Percentiles rank a stretch among this genome's conserved stretches.
Conservation (phyloP, 2,797 vertebrate genomes). For the Diglossa cyanea region DNA sequence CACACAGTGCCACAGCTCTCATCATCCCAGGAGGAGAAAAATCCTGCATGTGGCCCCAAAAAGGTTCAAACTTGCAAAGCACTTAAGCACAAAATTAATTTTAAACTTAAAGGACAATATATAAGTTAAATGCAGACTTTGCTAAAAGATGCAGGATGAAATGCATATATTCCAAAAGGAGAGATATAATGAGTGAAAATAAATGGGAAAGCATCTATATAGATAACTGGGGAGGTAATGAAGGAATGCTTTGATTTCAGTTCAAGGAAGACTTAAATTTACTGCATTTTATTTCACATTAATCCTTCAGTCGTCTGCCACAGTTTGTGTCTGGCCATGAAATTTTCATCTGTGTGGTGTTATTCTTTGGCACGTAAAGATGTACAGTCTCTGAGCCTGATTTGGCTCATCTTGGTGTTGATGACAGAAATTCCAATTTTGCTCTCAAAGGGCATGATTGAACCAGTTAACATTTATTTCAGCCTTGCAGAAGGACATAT, state of each 20-base stretch:
- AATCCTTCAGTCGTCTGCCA: not conserved
- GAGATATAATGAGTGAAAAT: not conserved
- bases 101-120: not conserved
- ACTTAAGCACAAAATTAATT: not conserved
- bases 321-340: not conserved
- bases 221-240: not conserved
- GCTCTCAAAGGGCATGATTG: not conserved
- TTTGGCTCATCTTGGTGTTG: not conserved
- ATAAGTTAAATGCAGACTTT: not conserved
- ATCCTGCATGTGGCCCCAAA: not conserved
- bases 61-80: not conserved
- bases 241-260: not conserved
- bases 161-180: not conserved
- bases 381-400: not conserved
- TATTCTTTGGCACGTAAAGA: not conserved
- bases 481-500: not conserved
- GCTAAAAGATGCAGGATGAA: not conserved
- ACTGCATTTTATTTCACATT: not conserved
- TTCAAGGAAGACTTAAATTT: not conserved
- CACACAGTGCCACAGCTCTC: not conserved
- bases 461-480: conserved; percentile 13
- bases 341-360: not conserved
- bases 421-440: conserved; percentile 29
- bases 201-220: not conserved
- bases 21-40: not conserved